Percentiles rank a stretch among this genome's conserved stretches.
Conservation (phyloP, 1,140 invertebrate species). For the Magallana angulata region DNA sequence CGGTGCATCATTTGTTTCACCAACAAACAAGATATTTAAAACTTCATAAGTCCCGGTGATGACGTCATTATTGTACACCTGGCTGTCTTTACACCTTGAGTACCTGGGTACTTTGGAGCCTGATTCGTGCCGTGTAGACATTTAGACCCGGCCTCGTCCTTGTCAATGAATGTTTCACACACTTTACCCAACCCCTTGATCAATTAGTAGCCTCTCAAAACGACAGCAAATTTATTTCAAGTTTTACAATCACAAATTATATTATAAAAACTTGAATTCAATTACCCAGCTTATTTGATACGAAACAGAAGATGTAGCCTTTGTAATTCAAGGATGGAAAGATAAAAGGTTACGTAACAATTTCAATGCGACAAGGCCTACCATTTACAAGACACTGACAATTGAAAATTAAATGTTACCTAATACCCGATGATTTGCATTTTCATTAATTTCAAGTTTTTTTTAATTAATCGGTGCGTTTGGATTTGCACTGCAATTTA, state of each 20-base stretch:
- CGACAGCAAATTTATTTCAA: neutral
- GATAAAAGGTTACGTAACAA: neutral
- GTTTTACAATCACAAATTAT: neutral
- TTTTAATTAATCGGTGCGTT: neutral
- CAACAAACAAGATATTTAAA: too few relatives aligned
- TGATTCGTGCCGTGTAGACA: too few relatives aligned
- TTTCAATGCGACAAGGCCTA: neutral
- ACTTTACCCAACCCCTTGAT: neutral
- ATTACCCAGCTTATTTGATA: neutral
- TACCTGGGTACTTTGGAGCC: too few relatives aligned
- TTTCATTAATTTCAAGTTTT: neutral
- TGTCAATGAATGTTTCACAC: too few relatives aligned
- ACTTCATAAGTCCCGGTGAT: too few relatives aligned
- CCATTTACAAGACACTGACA: too few relatives aligned
- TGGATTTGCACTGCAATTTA: neutral
- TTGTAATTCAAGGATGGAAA: neutral
- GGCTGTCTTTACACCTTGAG: too few relatives aligned
- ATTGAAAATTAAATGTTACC: neutral
- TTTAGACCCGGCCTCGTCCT: too few relatives aligned
- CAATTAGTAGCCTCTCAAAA: slow-evolving; percentile 3
- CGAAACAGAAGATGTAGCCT: neutral
- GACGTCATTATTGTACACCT: too few relatives aligned
- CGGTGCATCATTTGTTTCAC: too few relatives aligned
- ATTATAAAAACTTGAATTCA: slow-evolving; percentile 1
- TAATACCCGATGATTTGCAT: neutral